Base-by-base conservation (phyloP, 2,888 invertebrate genomes). In the Scaeva pyrastri region DNA sequence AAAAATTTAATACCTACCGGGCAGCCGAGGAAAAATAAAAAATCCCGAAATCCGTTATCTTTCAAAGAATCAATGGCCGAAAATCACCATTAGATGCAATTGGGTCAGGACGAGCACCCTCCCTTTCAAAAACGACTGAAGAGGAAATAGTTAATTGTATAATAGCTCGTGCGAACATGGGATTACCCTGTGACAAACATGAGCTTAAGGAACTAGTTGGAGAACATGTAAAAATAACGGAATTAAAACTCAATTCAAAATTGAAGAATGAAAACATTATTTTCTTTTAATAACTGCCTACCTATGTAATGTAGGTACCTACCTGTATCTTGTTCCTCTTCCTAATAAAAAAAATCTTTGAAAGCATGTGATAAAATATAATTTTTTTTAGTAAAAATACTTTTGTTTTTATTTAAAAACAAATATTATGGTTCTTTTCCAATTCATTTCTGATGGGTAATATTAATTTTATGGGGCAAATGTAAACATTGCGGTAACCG, bases 161-260 rank as follows among this genome's bases (percentile, higher is more conserved):
- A 31, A 2, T 31, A 6, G 16, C 48, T 48, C 48, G 48, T 19
- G 48, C 48, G n/a, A 48, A n/a, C n/a, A 48, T 16, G 16, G 48
- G 48, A 48, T 48, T 48, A 48, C 19, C 8, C 19, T 60, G 60
- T 41, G 39, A 60, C 60, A 60, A 60, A 60, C 60, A 23, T 60
- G 60, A 60, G 14, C 60, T 23, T 11, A 60, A 60, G 23, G 41
- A 48, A 66, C 64, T 45, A n/a, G 45, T 23, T 43, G 64, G 43
- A 23, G 45, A 64, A 45, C 45, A 64, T 16, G 66, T 50, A 7
- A 45, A 64, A 71, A 58, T 26, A 72, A 36, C 48, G 48, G n/a
- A 36, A 60, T 60, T 36, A 58, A 8, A 48, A 6, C 19, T 16
- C 31, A 31, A 39, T 31, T 2, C 21, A 72, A 50, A 48, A 48